Evolutionary conservation across 1,140 invertebrate genomes (phyloP), one percentile per base, ranked within the genome.

Genomic region (Ephestia elutella): DNA sequence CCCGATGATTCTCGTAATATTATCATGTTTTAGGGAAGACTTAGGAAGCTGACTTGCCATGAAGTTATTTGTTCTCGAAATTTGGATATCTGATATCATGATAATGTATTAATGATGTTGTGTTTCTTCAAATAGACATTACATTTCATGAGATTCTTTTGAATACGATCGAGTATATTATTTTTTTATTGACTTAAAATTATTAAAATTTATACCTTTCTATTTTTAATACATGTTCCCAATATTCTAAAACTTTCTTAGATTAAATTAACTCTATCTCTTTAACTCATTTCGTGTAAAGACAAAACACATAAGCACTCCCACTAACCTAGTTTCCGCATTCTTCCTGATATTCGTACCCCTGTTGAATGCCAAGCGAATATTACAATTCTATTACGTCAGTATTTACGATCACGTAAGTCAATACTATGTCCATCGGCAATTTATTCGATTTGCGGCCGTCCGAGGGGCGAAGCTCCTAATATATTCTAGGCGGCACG

Each of bases 401-500:
- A 62, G 49, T 68, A 62, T 59, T 66, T 66, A 63, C 63, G 54
- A 59, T 64, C 68, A 61, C 68, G 62, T 70, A 66, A 66, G 59
- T 60, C 67, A 70, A 66, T 66, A 67, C 57, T 53, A n/a, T 54
- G 54, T 61, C 59, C 61, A 66, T 58, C 63, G 57, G 21, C 62
- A 57, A 62, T 65, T 68, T 62, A 71, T 71, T 68, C 61, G 66
- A 71, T 68, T 72, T 72, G 60, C 38, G 57, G 38, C 54, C n/a
- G 57, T 56, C 59, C 56, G 54, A 57, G 62, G 62, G 62, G 32
- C 50, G 44, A 53, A 54, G 28, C 50, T 79, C 56, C 68, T 85
- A 80, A 81, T 65, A 68, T 83, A 86, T 87, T 83, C 82, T 64
- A 68, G 69, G 72, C 78, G 69, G 62, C 73, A 59, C 70, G 63